Evolutionary conservation across 2,797 vertebrate species (phyloP).

Genomic region (Sebastes minor): DNA sequence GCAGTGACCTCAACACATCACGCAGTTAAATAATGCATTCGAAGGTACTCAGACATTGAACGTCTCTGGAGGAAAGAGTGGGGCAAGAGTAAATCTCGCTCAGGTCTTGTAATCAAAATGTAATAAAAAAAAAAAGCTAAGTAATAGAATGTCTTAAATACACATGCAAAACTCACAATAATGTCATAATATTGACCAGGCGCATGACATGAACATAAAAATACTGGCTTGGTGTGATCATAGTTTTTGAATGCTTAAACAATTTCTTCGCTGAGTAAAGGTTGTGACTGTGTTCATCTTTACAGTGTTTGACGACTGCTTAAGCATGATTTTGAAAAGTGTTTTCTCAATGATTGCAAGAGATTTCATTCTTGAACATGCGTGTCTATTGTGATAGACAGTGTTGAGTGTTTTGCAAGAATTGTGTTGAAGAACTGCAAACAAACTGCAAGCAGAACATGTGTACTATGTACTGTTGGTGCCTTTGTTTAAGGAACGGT

Average conservation of each 20-base stretch:
- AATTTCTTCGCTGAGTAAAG: neutral
- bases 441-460: neutral
- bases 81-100: neutral
- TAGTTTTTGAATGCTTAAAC: neutral
- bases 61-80: neutral
- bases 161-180: neutral
- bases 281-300: neutral
- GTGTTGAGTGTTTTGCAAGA: neutral
- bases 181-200: neutral
- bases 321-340: no score
- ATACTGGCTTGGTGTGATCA: neutral
- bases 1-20: conserved; percentile 33
- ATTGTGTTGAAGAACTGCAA: neutral
- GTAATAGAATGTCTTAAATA: neutral
- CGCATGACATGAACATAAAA: neutral
- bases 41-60: conserved; percentile 5
- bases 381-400: no score
- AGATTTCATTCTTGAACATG: neutral
- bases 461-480: neutral
- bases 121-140: neutral
- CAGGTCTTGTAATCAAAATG: conserved; percentile 19
- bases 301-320: neutral
- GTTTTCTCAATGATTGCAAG: neutral
- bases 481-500: neutral
- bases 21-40: conserved; percentile 49